Base-by-base conservation (phyloP, 2,888 invertebrate genomes). In the Caenorhabditis macrosperma region DNA sequence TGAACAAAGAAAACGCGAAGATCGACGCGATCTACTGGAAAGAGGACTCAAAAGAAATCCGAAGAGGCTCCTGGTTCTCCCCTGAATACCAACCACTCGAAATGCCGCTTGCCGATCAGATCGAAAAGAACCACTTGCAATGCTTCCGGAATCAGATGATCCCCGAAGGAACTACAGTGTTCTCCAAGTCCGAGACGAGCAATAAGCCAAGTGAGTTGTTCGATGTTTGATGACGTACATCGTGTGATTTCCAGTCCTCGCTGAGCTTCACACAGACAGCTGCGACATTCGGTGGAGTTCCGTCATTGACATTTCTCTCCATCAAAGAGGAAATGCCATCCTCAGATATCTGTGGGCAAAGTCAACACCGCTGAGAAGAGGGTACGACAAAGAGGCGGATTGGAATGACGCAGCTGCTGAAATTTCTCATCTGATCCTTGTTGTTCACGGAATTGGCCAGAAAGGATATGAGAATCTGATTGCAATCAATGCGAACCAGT, bases 401-500 rank as follows among this genome's bases (percentile, higher is more conserved):
- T 86, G 85, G 85, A 67, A 66, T 2, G 86, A 86, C 46, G 77
- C 81, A 12, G 54, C 83, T 10, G 76, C 79, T 0, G 76, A 81
- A 35, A 93, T 94, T 78, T 93, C 93, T 55, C 94, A 94, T 90
- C 91, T 94, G 80, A 93, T 94, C 24, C 94, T 94, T 91, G 94
- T 94, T 26, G 93, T 94, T 69, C 94, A 94, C 90, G 94, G 94
- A 71, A 94, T 94, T 81, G 94, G 94, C 20, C 94, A 94, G 90
- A 90, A 90, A 66, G 89, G 89, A 55, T 90, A 89, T 61, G 89
- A 89, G 75, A 87, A 89, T 78, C 79, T 89, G 12, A 89, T 89
- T 48, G 89, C 89, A 2, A 87, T 87, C 71, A 90, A 89, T 75
- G 87, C 89, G 0, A 85, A 87, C 50, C 89, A 89, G 87, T 86